These are phyloP conservation scores for Hedya salicella DNA, from an alignment of 2,888 invertebrate genomes.

Conservation along the genomic window DNA sequence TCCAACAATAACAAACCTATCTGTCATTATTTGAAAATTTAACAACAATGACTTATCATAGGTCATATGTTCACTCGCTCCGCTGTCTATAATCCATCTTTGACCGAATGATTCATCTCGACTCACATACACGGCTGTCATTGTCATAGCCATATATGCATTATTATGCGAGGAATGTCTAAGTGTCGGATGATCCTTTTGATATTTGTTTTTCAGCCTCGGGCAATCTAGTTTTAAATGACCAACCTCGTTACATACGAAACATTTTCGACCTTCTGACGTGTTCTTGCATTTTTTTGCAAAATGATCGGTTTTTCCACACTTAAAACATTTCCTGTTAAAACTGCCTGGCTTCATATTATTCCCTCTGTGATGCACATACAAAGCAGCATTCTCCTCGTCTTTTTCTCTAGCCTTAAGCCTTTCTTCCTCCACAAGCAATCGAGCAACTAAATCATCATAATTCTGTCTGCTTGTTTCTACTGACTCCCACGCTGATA, in stretches of 20 bases:
- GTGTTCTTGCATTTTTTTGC: too few species aligned
- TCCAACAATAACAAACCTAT: background rate
- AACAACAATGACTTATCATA: background rate
- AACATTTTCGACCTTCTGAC: too few species aligned
- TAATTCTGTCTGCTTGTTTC: slow-evolving; percentile 47
- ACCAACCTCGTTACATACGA: background rate
- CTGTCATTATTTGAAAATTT: background rate
- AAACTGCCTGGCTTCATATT: too few species aligned
- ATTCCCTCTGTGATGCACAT: too few species aligned
- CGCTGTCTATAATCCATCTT: slow-evolving; percentile 2
- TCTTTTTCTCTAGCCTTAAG: slow-evolving; percentile 44
- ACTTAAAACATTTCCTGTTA: slow-evolving; percentile 1
- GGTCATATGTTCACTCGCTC: slow-evolving; percentile 7
- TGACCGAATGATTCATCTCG: background rate
- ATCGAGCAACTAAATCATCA: slow-evolving; percentile 49
- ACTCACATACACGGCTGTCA: background rate
- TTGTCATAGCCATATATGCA: background rate
- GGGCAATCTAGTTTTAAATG: slow-evolving; percentile 1
- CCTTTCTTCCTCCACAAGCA: slow-evolving; percentile 50
- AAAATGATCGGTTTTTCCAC: background rate
- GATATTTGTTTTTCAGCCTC: background rate
- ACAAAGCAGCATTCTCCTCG: background rate
- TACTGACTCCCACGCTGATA: slow-evolving; percentile 55
- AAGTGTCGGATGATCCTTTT: background rate
- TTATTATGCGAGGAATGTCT: background rate